Conservation (phyloP, 1,140 invertebrate genomes). For the Drosophila carrolli region DNA sequence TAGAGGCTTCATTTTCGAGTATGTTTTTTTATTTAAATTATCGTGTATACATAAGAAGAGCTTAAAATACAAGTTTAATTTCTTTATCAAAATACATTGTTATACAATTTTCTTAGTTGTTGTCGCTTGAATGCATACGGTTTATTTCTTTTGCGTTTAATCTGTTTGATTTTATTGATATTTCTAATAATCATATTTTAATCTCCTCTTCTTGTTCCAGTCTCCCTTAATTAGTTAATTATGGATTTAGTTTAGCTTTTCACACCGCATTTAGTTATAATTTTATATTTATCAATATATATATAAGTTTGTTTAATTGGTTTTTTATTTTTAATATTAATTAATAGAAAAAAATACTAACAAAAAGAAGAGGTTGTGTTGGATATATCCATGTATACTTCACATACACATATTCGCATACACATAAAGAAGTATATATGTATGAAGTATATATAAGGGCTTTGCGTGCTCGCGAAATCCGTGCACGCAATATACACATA, state of each 20-base stretch:
- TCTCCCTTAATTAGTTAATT: slow-evolving; percentile 50
- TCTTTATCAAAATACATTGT: slow-evolving; percentile 82
- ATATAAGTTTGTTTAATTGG: slow-evolving; percentile 29
- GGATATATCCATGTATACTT: slow-evolving; percentile 49
- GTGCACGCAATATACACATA: slow-evolving; percentile 21
- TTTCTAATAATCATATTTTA: slow-evolving; percentile 18
- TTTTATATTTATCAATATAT: slow-evolving; percentile 24
- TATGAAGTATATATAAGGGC: slow-evolving; percentile 16
- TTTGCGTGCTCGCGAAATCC: slow-evolving; percentile 18
- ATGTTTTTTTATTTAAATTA: slow-evolving; percentile 72
- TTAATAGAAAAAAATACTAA: slow-evolving; percentile 79
- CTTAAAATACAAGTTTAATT: slow-evolving; percentile 81
- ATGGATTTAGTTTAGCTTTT: slow-evolving; percentile 58
- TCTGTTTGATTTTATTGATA: slow-evolving; percentile 36
- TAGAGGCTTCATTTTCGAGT: not conserved
- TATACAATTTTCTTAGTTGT: slow-evolving; percentile 78
- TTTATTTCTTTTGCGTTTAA: slow-evolving; percentile 27
- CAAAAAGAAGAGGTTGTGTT: slow-evolving; percentile 76
- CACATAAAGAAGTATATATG: slow-evolving; percentile 6
- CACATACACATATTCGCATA: slow-evolving; percentile 20
- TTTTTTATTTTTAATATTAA: slow-evolving; percentile 60
- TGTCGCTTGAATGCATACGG: slow-evolving; percentile 33
- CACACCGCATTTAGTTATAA: slow-evolving; percentile 48
- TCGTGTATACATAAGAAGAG: slow-evolving; percentile 73
- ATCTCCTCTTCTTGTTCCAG: slow-evolving; percentile 7